Percentiles rank a stretch among this genome's conserved stretches.
These are phyloP conservation scores for Echinometra lucunter DNA, from an alignment of 53 echinoderm and acorn worm genomes.

Conservation along the genomic window DNA sequence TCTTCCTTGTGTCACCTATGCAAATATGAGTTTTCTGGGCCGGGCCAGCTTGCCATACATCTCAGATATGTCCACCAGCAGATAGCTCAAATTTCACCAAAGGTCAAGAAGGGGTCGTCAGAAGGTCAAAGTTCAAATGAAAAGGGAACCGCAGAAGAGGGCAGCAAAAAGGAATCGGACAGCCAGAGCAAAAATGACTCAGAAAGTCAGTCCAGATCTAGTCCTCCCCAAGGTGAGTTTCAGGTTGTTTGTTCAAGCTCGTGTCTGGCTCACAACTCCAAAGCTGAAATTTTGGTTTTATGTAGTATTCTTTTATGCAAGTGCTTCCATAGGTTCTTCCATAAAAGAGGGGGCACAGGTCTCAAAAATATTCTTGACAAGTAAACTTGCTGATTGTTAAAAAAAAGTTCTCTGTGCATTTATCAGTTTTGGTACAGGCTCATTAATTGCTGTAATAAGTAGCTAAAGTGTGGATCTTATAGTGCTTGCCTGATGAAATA, in stretches of 20 bases:
- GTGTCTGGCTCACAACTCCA: too few relatives aligned
- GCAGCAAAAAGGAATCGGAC: not conserved
- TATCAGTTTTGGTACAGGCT: too few relatives aligned
- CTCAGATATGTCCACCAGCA: slow-evolving; percentile 62
- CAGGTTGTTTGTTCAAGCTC: not conserved
- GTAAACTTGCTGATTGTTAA: too few relatives aligned
- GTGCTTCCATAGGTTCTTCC: too few relatives aligned
- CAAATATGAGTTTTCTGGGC: slow-evolving; percentile 63
- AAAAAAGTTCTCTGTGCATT: too few relatives aligned
- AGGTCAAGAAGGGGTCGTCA: slow-evolving; percentile 24
- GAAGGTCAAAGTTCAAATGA: slow-evolving; percentile 7
- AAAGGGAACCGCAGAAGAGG: slow-evolving; percentile 2
- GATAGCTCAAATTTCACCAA: slow-evolving; percentile 49
- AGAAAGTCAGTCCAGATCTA: not conserved
- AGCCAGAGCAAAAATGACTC: not conserved
- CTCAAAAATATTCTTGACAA: too few relatives aligned
- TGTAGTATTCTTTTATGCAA: too few relatives aligned
- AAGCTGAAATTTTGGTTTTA: too few relatives aligned
- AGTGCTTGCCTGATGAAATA: too few relatives aligned
- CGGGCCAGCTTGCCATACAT: slow-evolving; percentile 63
- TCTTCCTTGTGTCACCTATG: slow-evolving; percentile 57
- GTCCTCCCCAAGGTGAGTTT: slow-evolving; percentile 18
- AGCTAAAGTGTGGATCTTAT: too few relatives aligned
- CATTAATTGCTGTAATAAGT: too few relatives aligned
- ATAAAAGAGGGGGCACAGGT: too few relatives aligned